Percentiles rank a stretch among this genome's conserved stretches.
Evolutionary conservation across 2,888 invertebrate species (phyloP).

Genomic region (Lysandra bellargus): DNA sequence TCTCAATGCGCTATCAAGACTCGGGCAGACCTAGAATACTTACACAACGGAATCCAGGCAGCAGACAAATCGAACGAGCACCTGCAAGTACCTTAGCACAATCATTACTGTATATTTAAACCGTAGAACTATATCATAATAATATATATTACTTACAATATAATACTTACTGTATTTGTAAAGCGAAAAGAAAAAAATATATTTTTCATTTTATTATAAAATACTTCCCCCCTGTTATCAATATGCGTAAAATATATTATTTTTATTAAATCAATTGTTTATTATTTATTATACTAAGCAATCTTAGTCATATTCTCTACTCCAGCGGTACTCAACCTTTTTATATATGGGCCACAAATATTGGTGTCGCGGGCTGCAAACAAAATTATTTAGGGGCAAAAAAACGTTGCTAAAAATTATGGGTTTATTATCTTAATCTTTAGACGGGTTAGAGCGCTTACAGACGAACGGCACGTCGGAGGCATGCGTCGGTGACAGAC

Average conservation of each 20-base stretch:
- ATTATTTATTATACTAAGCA: neutral
- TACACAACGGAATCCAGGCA: slow-evolving; percentile 65
- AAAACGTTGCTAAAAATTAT: no score
- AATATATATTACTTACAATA: neutral
- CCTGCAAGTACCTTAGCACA: slow-evolving; percentile 62
- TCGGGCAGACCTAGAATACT: slow-evolving; percentile 51
- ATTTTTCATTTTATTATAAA: slow-evolving; percentile 27
- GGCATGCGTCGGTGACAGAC: no score
- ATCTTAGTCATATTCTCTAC: neutral
- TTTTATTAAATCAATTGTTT: slow-evolving; percentile 1
- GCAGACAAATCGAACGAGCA: slow-evolving; percentile 62
- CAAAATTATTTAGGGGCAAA: no score
- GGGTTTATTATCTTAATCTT: no score
- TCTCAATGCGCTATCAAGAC: slow-evolving; percentile 71
- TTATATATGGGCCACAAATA: no score
- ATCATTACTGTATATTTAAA: slow-evolving; percentile 38
- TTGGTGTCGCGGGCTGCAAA: no score
- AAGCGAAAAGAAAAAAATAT: slow-evolving; percentile 27
- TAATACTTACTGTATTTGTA: slow-evolving; percentile 27
- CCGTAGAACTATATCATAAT: slow-evolving; percentile 36
- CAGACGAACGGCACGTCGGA: no score
- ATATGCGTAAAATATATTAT: slow-evolving; percentile 29
- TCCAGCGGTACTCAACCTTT: neutral
- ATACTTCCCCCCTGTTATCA: slow-evolving; percentile 26
- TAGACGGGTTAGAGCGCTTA: no score